phyloP scores from a whole-genome alignment of 2,797 vertebrate species.

The Onychomys torridus region DNA sequence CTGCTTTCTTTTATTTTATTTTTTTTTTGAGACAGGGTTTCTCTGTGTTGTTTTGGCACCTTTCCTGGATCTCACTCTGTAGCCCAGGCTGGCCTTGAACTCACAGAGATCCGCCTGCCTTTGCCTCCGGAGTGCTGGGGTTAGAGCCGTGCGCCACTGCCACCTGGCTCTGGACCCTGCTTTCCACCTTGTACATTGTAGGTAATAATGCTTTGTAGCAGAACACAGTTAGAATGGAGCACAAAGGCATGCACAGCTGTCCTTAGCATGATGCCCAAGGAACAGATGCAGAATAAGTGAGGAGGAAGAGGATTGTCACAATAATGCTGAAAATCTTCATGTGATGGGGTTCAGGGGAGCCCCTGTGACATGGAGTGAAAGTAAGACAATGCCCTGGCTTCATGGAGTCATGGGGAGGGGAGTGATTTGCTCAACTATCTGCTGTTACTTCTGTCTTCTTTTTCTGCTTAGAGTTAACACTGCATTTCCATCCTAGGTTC shows the following conservation, averaged over 20 bases:
- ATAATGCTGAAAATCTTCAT: rapidly evolving
- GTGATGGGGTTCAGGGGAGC: too few species aligned
- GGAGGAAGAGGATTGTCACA: not conserved
- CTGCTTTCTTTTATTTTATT: not conserved
- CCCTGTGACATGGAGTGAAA: rapidly evolving
- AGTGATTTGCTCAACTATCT: not conserved
- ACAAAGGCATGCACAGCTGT: rapidly evolving
- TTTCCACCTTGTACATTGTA: not conserved
- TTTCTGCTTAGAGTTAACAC: rapidly evolving
- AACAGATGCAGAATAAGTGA: rapidly evolving
- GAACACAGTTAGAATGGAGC: not conserved
- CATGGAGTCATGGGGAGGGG: rapidly evolving
- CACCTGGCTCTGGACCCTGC: too few species aligned
- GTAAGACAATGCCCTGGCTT: rapidly evolving
- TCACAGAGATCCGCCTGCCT: too few species aligned
- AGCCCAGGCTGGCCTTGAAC: too few species aligned
- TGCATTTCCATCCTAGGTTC: not conserved
- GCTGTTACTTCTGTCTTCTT: not conserved
- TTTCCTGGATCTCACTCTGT: too few species aligned
- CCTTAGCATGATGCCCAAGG: not conserved
- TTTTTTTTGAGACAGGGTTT: too few species aligned
- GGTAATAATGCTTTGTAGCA: rapidly evolving
- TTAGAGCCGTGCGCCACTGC: too few species aligned
- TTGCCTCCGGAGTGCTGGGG: too few species aligned
- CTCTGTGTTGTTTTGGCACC: too few species aligned